Conservation (phyloP, 2,113 vertebrate genomes). For the Australoheros scitulus region DNA sequence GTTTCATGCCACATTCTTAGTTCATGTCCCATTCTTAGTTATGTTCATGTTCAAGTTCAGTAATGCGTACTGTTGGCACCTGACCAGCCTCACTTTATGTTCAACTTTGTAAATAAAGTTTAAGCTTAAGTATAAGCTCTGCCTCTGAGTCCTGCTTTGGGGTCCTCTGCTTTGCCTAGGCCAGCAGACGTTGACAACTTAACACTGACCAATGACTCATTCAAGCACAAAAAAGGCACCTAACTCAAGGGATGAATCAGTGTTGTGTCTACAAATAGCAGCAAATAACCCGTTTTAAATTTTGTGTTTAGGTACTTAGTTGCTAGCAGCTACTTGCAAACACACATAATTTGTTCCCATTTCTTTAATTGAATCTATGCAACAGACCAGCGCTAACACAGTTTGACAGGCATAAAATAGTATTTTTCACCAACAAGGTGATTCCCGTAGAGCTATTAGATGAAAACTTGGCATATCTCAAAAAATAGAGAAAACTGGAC, state of each 20-base stretch:
- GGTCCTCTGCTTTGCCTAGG: too few relatives aligned
- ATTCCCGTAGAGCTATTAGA: background rate
- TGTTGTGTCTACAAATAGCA: background rate
- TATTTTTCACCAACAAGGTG: background rate
- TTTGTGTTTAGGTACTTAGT: too few relatives aligned
- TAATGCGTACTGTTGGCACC: too few relatives aligned
- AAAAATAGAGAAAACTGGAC: background rate
- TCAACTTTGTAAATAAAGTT: too few relatives aligned
- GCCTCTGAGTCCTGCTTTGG: too few relatives aligned
- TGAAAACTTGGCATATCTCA: background rate
- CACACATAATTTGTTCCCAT: background rate
- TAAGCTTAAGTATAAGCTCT: too few relatives aligned
- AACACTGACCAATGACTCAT: too few relatives aligned
- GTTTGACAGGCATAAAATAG: rapidly evolving
- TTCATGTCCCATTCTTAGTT: too few relatives aligned
- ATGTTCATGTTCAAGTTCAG: too few relatives aligned
- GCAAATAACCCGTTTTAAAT: background rate
- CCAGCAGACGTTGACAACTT: too few relatives aligned
- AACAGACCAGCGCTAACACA: background rate
- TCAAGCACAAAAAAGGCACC: background rate
- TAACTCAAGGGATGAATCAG: background rate
- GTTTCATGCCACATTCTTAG: too few relatives aligned
- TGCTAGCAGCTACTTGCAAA: background rate
- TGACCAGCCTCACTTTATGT: too few relatives aligned
- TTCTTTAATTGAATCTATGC: background rate